Base-by-base conservation (phyloP, 2,113 vertebrate species). In the Apus apus region DNA sequence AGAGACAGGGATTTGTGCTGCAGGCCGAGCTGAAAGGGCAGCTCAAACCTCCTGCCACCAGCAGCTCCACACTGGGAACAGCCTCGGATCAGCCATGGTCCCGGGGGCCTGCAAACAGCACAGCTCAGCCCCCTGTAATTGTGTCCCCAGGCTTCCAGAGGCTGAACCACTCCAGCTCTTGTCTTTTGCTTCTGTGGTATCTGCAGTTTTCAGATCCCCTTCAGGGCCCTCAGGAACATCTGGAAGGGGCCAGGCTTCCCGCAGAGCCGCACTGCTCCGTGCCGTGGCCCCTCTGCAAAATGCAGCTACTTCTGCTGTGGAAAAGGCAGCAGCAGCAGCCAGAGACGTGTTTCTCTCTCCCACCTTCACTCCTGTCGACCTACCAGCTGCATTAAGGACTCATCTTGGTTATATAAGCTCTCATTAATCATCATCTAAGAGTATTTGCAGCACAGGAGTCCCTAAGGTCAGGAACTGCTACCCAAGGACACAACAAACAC, bases 341-440 rank as follows among this genome's bases (percentile, higher is more conserved):
- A 46, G 50, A 23, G 50, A 50, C 23, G 78, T 1, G 9, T 26
- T 92, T 13, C 38, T 60, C 25, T 81, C 89, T 90, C 89, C 87
- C 94, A 94, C 95, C 92, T 89, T 83, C 87, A 4, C 89, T 95
- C 67, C 76, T 65, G 76, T 65, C 92, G 76, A 51, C 70, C 70
- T 84, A 14, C 73, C 11, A 19, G 78, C 82, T 78, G 85, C 11
- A 45, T 70, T 40, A 77, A 56, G 94, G 88, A 67, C 93, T 67
- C 85, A 3, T 66, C 67, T 43, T 23, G 0, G 65, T 96, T 94
- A 93, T 78, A 54, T 94, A 91, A 95, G 93, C 1, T 0, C 83
- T 78, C 93, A 76, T 90, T 94, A 94, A 96, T 94, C 93, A 83
- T 76, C 91, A 38, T 46, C 82, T 85, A 56, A 88, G 94, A 92